Evolutionary conservation across 2,113 vertebrate genomes (phyloP).

Genomic region (Narcine bancroftii): DNA sequence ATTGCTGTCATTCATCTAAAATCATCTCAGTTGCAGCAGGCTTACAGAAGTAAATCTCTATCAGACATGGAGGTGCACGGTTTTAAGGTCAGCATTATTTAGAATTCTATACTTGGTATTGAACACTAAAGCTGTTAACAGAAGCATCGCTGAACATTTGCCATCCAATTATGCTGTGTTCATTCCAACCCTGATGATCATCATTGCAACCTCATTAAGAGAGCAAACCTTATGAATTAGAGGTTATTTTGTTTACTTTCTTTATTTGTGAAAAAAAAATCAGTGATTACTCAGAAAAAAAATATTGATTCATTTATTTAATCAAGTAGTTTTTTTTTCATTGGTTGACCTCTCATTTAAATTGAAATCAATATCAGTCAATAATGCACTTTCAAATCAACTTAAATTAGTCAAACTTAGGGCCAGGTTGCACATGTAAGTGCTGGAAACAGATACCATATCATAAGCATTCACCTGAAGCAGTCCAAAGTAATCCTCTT

Average conservation of each 20-base stretch:
- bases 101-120: conserved; percentile 7
- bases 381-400: background rate
- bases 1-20: background rate
- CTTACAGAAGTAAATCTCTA: background rate
- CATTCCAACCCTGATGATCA: too few relatives aligned
- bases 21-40: conserved; percentile 5
- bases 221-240: background rate
- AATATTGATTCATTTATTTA: background rate
- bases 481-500: background rate
- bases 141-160: background rate
- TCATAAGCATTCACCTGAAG: background rate
- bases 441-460: background rate
- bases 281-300: background rate
- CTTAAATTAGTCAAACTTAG: background rate
- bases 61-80: background rate
- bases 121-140: background rate
- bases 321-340: background rate
- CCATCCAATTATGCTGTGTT: background rate
- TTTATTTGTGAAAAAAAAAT: background rate
- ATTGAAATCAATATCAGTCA: background rate
- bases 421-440: background rate
- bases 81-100: background rate
- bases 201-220: background rate
- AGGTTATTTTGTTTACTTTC: background rate
- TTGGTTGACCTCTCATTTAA: background rate